Base-by-base conservation (phyloP, 2,797 vertebrate genomes). In the Falco rusticolus region DNA sequence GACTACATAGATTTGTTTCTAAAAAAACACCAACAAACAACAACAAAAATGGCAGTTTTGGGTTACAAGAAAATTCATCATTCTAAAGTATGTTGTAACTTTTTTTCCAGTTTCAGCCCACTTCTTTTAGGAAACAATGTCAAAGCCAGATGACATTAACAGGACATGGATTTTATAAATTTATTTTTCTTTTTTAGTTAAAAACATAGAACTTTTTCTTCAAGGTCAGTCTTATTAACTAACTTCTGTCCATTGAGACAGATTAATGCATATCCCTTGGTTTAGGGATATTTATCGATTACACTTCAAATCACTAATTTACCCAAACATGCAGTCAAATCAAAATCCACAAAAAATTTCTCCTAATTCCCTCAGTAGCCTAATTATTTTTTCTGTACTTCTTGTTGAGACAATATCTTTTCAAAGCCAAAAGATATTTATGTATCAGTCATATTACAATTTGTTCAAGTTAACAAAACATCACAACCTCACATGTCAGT, bases 401-500 rank as follows among this genome's bases (percentile, higher is more conserved):
- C 65, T 81, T 66, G 9, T 76, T 63, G 33, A 81, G 57, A 76
- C 3, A 83, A 43, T 89, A 84, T 94, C 93, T 95, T 80, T 86
- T 92, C 43, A 77, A 87, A 89, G 47, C 20, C 37, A 76, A 69
- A 81, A 94, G 13, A 57, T 48, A 80, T 89, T 89, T 87, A 61
- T 88, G 57, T 92, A 95, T 94, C 60, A 92, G 79, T 87, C 39
- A 71, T 90, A 84, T 87, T 85, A 54, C 60, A 93, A 51, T 96
- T 29, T 92, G 65, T 92, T 96, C 70, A 90, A 93, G 90, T 87
- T 95, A 87, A 51, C 56, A 6, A 37, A 74, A 91, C 74, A 80
- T 72, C 53, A 89, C 64, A 87, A 90, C 39, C 63, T 97, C 31
- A n/a, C 66, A 72, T 91, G 79, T 66, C 76, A 95, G 64, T 96